phyloP scores from a whole-genome alignment of 2,113 vertebrate genomes.

The Glaucidium brasilianum region DNA sequence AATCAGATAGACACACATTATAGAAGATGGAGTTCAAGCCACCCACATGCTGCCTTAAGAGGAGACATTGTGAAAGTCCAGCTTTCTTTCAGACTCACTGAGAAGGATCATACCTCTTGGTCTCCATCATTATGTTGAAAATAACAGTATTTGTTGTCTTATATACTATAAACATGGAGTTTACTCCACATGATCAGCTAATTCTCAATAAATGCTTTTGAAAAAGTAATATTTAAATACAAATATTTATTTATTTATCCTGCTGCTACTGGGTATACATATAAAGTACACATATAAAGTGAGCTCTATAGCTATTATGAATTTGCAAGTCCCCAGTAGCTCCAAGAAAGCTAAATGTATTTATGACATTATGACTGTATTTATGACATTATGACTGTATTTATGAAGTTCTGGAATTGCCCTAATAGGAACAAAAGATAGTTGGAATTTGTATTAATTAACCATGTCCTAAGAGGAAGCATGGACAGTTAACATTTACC shows the following conservation, averaged over 20 bases:
- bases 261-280: background rate
- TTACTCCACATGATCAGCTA: background rate
- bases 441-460: background rate
- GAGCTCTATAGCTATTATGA: background rate
- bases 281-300: background rate
- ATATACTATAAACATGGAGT: background rate
- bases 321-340: background rate
- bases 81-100: background rate
- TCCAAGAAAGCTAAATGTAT: background rate
- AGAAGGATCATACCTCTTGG: background rate
- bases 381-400: no score
- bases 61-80: accelerated
- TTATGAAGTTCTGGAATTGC: background rate
- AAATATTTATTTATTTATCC: background rate
- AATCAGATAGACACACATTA: background rate
- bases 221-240: background rate
- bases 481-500: background rate
- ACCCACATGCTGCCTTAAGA: background rate
- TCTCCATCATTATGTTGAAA: background rate
- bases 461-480: background rate
- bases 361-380: no score
- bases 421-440: background rate
- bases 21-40: background rate
- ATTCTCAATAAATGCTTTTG: background rate
- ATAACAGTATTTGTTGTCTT: background rate